Conservation (phyloP, 2,113 vertebrate species). For the Porphyrio hochstetteri region DNA sequence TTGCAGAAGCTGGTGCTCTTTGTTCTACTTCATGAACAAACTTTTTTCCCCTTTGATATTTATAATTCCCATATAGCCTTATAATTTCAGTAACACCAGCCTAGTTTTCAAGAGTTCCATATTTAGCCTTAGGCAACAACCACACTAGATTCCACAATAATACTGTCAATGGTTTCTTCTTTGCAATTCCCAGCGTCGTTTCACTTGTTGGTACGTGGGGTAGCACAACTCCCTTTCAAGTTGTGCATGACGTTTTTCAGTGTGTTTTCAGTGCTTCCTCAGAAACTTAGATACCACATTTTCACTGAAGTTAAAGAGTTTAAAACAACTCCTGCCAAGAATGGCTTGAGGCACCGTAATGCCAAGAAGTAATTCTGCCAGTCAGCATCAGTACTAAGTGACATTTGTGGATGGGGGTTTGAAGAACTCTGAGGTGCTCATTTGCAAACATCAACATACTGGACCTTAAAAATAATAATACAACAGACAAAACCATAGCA, state of each 20-base stretch:
- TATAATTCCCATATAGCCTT: not conserved
- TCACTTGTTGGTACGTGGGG: not conserved
- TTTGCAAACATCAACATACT: not conserved
- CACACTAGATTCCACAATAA: not conserved
- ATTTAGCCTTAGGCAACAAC: not conserved
- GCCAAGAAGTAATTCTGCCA: not conserved
- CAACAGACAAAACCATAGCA: not conserved
- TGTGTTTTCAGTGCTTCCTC: not conserved
- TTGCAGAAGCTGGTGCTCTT: not conserved
- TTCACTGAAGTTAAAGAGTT: constrained; percentile 7
- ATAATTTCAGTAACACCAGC: not conserved
- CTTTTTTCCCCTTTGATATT: not conserved
- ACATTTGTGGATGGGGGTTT: fast-evolving
- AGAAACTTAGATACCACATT: not conserved
- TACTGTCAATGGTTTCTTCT: not conserved
- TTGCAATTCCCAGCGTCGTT: not conserved
- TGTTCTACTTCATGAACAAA: not conserved
- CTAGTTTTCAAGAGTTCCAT: not conserved
- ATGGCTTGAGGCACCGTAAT: not conserved
- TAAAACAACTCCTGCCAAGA: not conserved
- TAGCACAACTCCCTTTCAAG: not conserved
- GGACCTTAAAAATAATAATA: not conserved
- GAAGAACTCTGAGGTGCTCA: not conserved
- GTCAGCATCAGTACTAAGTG: not conserved
- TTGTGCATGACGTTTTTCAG: not conserved